phyloP scores from a whole-genome alignment of 2,888 invertebrate genomes.

The Microplitis deprimator region DNA sequence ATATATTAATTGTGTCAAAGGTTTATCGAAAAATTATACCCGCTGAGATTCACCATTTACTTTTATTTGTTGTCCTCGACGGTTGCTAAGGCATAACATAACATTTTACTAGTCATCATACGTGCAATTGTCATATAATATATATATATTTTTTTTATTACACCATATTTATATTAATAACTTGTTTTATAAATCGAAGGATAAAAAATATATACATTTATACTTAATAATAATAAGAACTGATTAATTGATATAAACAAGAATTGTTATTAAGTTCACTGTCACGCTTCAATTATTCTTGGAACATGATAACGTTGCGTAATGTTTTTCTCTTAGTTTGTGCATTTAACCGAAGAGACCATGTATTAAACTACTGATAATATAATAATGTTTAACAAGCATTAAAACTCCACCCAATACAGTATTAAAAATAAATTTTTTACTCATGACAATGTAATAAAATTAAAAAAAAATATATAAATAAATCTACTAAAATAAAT shows the following conservation, averaged over 20 bases:
- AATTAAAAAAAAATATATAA: conserved; percentile 15
- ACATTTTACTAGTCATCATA: not conserved
- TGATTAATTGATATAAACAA: not conserved
- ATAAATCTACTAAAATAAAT: conserved; percentile 14
- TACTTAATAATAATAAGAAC: not conserved
- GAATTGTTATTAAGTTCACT: conserved; percentile 17
- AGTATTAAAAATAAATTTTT: conserved; percentile 16
- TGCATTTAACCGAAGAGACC: conserved; percentile 28
- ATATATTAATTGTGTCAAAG: conserved; percentile 25
- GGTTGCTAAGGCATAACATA: conserved; percentile 5
- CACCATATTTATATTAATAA: not conserved
- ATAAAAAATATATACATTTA: not conserved
- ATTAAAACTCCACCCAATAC: conserved; percentile 16
- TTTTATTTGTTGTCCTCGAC: conserved; percentile 9
- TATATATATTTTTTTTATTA: not conserved
- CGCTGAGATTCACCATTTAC: not conserved
- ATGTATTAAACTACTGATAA: conserved; percentile 29
- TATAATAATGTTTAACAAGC: conserved; percentile 11
- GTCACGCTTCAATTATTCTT: conserved; percentile 31
- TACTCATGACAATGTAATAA: conserved; percentile 19
- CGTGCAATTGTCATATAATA: not conserved
- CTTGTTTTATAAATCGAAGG: not conserved
- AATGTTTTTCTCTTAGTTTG: conserved; percentile 25
- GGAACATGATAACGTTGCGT: conserved; percentile 31
- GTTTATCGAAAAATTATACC: conserved; percentile 23